Conservation (phyloP, 2,888 invertebrate species). For the Aporophyla nigra region DNA sequence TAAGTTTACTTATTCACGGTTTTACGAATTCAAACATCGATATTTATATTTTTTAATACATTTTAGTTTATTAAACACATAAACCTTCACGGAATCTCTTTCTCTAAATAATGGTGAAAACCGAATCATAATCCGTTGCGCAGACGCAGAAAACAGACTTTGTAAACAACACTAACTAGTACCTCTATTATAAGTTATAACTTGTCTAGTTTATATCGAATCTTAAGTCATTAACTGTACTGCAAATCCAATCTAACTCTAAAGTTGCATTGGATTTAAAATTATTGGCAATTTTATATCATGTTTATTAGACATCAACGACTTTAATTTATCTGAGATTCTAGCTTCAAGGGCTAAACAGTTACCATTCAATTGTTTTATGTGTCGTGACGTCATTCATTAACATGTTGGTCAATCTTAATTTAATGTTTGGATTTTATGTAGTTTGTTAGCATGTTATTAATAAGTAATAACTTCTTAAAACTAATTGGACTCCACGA, state of each 20-base stretch:
- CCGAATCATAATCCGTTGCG: background rate
- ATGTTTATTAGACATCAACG: conserved; percentile 26
- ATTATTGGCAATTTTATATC: conserved; percentile 24
- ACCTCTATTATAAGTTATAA: conserved; percentile 23
- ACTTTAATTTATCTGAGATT: conserved; percentile 32
- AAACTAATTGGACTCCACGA: too few relatives aligned
- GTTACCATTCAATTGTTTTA: conserved; percentile 36
- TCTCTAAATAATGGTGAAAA: background rate
- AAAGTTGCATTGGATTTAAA: conserved; percentile 3
- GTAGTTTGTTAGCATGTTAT: conserved; percentile 24
- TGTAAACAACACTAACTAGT: conserved; percentile 6
- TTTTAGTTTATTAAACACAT: background rate
- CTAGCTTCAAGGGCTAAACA: conserved; percentile 8
- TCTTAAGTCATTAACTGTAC: background rate
- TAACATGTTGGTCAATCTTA: conserved; percentile 23
- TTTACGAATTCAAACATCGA: background rate
- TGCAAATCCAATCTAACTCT: conserved; percentile 22
- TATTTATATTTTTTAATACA: background rate
- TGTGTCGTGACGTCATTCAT: conserved; percentile 13
- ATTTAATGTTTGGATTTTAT: conserved; percentile 28
- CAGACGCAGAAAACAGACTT: background rate
- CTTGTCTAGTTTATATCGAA: conserved; percentile 6
- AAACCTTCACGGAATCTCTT: background rate
- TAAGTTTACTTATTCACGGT: background rate
- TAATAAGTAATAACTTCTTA: conserved; percentile 17